These are phyloP conservation scores for Cephus rjabovi DNA, from an alignment of 2,888 invertebrate species.

Conservation along the genomic window DNA sequence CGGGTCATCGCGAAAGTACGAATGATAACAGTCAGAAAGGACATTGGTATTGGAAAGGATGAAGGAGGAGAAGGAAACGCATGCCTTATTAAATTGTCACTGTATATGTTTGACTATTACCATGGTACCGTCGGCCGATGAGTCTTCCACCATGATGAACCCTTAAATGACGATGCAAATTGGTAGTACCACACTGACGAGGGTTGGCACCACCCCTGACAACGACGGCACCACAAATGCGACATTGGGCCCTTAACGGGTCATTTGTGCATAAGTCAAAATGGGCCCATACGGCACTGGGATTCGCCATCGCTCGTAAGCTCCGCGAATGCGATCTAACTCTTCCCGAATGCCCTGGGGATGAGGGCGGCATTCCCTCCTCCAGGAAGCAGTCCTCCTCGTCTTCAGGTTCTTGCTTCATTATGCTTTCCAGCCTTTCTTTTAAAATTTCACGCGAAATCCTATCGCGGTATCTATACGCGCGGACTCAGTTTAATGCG, in stretches of 20 bases:
- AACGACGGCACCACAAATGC: slow-evolving; percentile 63
- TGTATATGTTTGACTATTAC: slow-evolving; percentile 37
- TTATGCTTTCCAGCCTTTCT: slow-evolving; percentile 38
- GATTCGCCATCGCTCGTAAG: slow-evolving; percentile 63
- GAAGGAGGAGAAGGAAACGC: not conserved
- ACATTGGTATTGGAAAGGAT: not conserved
- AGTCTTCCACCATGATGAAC: slow-evolving; percentile 64
- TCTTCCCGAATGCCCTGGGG: slow-evolving; percentile 35
- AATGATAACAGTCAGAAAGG: not conserved
- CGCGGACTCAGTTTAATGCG: slow-evolving; percentile 35
- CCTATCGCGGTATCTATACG: slow-evolving; percentile 12
- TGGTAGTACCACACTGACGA: slow-evolving; percentile 64
- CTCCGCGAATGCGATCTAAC: slow-evolving; percentile 62
- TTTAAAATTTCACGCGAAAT: slow-evolving; percentile 23
- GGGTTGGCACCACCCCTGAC: slow-evolving; percentile 64
- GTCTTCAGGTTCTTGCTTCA: slow-evolving; percentile 62
- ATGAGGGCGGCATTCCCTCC: slow-evolving; percentile 34
- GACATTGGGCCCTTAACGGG: slow-evolving; percentile 60
- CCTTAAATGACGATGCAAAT: slow-evolving; percentile 61
- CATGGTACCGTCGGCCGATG: slow-evolving; percentile 62
- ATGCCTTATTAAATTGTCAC: not conserved
- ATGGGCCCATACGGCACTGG: slow-evolving; percentile 65
- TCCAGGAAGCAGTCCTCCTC: slow-evolving; percentile 58
- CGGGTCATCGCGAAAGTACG: not conserved
- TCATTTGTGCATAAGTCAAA: slow-evolving; percentile 63